Base-by-base conservation (phyloP, 64 coral and sea anemone species). In the Platygyra sinensis region DNA sequence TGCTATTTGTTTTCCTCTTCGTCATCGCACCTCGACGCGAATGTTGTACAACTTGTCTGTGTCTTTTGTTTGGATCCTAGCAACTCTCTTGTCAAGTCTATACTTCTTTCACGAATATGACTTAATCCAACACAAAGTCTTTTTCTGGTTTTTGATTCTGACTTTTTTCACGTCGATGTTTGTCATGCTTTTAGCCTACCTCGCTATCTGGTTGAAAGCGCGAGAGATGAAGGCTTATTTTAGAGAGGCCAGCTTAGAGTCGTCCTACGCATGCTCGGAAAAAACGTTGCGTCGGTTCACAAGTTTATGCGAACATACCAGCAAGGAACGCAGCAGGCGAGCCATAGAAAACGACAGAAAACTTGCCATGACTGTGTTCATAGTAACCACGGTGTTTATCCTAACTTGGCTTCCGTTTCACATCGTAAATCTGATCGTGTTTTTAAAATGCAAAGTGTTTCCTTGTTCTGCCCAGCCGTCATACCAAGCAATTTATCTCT, bases 401-500 rank as follows among this genome's bases (percentile, higher is more conserved):
- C 19, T 94, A 14, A 93, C 87, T 15, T 97, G 95, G 95, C 86
- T 97, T 31, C 95, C 95, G 2, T 97, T 97, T 46, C 95, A 97
- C 49, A 62, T 97, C 54, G 9, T 94, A 12, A 94, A 94, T 52
- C 22, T 91, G 25, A 75, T 80, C 3, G 88, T 90, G 46, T 96
- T 84, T 65, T 86, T 89, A 30, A 80, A 79, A n/a, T 57, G 46
- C 30, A 97, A 94, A 30, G n/a, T 8, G 12, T 75, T 80, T n/a
- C 54, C 82, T 4, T 83, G 86, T 8, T 25, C 28, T 5, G 86
- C 82, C 24, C 72, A 90, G 10, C 91, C 95, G 30, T 74, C 84
- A 11, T 19, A 77, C 2, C 46, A 89, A 5, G 73, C 91, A 5
- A 80, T 94, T 67, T 94, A 94, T 33, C 52, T 91, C 59, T 94